Conservation (phyloP, 2,113 vertebrate genomes). For the Thalassoma bifasciatum region DNA sequence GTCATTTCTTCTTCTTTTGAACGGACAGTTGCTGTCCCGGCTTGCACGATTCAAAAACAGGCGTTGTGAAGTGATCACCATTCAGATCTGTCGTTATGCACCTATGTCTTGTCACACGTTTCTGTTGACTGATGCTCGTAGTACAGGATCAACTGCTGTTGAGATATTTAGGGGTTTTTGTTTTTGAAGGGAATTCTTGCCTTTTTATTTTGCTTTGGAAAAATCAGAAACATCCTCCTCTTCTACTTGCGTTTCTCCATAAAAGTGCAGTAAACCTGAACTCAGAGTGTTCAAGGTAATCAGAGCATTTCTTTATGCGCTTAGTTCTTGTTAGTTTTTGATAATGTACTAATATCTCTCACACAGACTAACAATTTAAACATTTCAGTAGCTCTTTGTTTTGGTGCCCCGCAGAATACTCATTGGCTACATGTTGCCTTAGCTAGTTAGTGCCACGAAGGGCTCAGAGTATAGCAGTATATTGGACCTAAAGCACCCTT, state of each 20-base stretch:
- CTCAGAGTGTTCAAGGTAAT: constrained; percentile 32
- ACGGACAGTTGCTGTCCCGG: constrained; percentile 50
- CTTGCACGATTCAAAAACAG: constrained; percentile 68
- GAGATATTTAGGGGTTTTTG: constrained; percentile 16
- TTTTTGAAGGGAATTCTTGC: constrained; percentile 37
- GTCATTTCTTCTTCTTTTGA: constrained; percentile 44
- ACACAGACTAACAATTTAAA: constrained; percentile 20
- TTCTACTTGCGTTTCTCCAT: too few species aligned
- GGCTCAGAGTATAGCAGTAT: constrained; percentile 54
- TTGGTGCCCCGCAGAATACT: constrained; percentile 37
- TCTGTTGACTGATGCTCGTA: constrained; percentile 47
- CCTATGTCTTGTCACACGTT: constrained; percentile 51
- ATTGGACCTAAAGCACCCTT: constrained; percentile 74
- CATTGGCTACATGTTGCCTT: constrained; percentile 76
- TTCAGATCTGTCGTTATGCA: constrained; percentile 61
- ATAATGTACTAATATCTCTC: constrained; percentile 21
- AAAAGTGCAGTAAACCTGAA: constrained; percentile 57
- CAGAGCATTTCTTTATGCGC: constrained; percentile 9
- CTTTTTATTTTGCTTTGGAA: constrained; percentile 26
- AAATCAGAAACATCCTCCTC: constrained; percentile 47
- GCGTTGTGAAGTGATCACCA: constrained; percentile 63
- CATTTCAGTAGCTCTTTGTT: constrained; percentile 43
- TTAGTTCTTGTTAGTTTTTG: constrained; percentile 8
- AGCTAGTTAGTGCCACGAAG: constrained; percentile 70
- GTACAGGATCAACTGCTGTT: constrained; percentile 45